Conservation (phyloP, 1,140 invertebrate genomes). For the Trinorchestia longiramus region DNA sequence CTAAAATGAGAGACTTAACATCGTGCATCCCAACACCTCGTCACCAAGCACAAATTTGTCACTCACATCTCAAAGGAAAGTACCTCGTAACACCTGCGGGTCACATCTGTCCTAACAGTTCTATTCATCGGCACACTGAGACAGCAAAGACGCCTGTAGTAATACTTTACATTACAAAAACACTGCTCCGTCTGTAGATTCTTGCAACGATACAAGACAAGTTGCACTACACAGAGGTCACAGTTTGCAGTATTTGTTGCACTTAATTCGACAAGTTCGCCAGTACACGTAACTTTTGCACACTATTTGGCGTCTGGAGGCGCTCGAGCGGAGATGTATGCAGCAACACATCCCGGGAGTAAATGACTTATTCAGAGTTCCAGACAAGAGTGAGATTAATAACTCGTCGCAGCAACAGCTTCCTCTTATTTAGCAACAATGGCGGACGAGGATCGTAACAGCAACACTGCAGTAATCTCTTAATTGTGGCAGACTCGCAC, state of each 20-base stretch:
- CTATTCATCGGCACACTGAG: not conserved
- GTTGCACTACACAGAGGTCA: not conserved
- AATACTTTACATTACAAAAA: not conserved
- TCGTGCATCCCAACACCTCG: not conserved
- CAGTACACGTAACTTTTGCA: not conserved
- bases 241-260: not conserved
- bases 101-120: not conserved
- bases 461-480: not conserved
- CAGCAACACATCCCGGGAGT: not conserved
- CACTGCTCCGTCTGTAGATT: not conserved
- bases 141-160: not conserved
- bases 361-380: slow-evolving; percentile 36
- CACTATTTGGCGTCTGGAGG: not conserved
- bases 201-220: not conserved
- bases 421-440: slow-evolving; percentile 26
- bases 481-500: not conserved
- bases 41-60: not conserved
- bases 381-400: slow-evolving; percentile 34
- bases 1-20: not conserved
- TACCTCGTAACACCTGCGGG: not conserved
- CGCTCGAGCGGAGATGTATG: not conserved
- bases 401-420: not conserved
- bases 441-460: slow-evolving; percentile 7
- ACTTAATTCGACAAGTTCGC: not conserved
- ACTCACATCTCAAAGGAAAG: not conserved